phyloP scores from a whole-genome alignment of 2,113 vertebrate genomes.

The Thamnaconus septentrionalis region DNA sequence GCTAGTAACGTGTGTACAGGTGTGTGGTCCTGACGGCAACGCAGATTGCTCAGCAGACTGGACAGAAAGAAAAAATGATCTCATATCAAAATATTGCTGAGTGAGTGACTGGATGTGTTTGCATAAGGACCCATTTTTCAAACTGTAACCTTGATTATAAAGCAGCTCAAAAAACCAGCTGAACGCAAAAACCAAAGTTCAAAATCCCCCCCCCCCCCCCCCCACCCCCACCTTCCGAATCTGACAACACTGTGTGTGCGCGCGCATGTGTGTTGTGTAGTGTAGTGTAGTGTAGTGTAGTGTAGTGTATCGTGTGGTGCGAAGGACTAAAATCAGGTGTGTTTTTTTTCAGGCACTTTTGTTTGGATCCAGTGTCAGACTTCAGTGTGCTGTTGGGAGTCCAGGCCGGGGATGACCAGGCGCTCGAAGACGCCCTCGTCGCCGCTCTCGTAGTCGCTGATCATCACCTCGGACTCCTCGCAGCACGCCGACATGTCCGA shows the following conservation, averaged over 20 bases:
- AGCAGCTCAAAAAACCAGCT: background rate
- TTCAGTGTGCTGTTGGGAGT: constrained; percentile 94
- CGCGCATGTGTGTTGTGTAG: constrained; percentile 14
- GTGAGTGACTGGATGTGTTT: too few relatives aligned
- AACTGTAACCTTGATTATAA: background rate
- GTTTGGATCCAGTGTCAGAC: constrained; percentile 90
- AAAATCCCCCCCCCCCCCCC: too few relatives aligned
- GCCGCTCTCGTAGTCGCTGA: constrained; percentile 97
- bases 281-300: constrained; percentile 12
- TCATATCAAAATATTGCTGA: too few relatives aligned
- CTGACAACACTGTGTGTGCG: constrained; percentile 1
- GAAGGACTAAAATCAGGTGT: constrained; percentile 45
- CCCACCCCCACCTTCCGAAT: background rate
- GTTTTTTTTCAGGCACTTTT: constrained; percentile 93
- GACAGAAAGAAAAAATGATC: too few relatives aligned
- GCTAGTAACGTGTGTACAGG: too few relatives aligned
- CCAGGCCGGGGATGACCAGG: constrained; percentile 84
- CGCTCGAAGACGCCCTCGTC: constrained; percentile 88
- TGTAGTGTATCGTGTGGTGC: constrained; percentile 8
- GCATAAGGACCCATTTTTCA: too few relatives aligned
- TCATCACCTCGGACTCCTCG: constrained; percentile 92
- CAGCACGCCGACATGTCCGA: constrained; percentile 97
- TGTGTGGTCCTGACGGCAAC: too few relatives aligned
- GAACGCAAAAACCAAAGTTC: background rate
- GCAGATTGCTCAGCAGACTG: too few relatives aligned